These are phyloP conservation scores for Adelognathus sp. DNA, from an alignment of 2,888 invertebrate genomes.

Conservation along the genomic window DNA sequence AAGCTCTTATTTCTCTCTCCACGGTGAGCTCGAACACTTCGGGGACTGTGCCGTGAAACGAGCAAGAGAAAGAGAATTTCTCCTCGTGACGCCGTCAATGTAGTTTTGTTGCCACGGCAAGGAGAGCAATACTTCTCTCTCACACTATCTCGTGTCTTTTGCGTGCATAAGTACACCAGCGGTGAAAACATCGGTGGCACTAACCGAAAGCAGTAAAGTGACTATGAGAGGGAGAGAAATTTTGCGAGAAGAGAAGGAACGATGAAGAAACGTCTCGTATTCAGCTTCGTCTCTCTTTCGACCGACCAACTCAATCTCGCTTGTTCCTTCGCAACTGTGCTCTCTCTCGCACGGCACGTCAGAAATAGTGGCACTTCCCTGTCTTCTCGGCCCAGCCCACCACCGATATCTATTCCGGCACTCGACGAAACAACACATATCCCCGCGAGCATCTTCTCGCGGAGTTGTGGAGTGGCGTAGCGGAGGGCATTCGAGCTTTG, in stretches of 20 bases:
- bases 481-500: no score
- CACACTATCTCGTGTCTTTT: no score
- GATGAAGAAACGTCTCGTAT: constrained; percentile 26
- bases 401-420: constrained; percentile 83
- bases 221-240: constrained; percentile 52
- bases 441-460: constrained; percentile 70
- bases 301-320: constrained; percentile 58
- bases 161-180: constrained; percentile 14
- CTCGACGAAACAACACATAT: constrained; percentile 80
- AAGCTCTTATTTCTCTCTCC: constrained; percentile 47
- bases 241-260: constrained; percentile 40
- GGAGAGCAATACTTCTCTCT: constrained; percentile 22
- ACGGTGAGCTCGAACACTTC: neutral
- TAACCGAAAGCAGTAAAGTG: constrained; percentile 40
- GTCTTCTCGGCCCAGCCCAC: constrained; percentile 80
- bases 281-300: constrained; percentile 38
- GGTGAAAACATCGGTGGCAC: constrained; percentile 18
- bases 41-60: neutral
- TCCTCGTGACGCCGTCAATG: constrained; percentile 34
- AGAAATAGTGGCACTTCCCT: constrained; percentile 82
- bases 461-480: constrained; percentile 33
- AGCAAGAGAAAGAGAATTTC: constrained; percentile 30
- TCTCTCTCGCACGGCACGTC: constrained; percentile 73
- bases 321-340: constrained; percentile 55
- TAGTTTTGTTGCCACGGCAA: constrained; percentile 34